Percentiles rank a stretch among this genome's conserved stretches.
These are phyloP conservation scores for Callyntrura sp. DNA, from an alignment of 2,888 invertebrate genomes.

Conservation along the genomic window DNA sequence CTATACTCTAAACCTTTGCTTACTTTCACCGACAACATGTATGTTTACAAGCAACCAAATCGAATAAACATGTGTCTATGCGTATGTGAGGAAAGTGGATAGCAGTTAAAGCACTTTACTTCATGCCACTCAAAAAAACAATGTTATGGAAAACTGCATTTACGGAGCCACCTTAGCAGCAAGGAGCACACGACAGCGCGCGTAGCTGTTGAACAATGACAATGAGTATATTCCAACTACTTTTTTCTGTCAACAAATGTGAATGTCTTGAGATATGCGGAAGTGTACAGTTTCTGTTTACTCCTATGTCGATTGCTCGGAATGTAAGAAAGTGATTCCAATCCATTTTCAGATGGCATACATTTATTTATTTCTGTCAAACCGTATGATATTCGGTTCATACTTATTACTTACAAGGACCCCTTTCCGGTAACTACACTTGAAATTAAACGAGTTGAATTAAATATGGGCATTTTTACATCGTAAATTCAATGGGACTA, in stretches of 20 bases:
- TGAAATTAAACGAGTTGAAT: too few relatives aligned
- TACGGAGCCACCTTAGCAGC: background rate
- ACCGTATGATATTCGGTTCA: background rate
- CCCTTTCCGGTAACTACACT: too few relatives aligned
- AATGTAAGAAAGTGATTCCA: conserved; percentile 45
- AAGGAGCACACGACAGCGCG: background rate
- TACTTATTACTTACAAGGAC: too few relatives aligned
- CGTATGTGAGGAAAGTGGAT: conserved; percentile 4
- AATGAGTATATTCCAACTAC: too few relatives aligned
- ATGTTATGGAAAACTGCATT: too few relatives aligned
- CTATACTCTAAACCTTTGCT: background rate
- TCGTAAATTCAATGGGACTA: too few relatives aligned
- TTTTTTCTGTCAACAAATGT: background rate
- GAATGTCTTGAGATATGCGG: conserved; percentile 46
- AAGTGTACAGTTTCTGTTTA: conserved; percentile 59
- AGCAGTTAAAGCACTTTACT: conserved; percentile 32
- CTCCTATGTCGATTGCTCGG: conserved; percentile 49
- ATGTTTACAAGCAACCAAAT: background rate
- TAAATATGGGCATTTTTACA: too few relatives aligned
- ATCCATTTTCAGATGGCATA: conserved; percentile 45
- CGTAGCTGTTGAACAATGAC: background rate
- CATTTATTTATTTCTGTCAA: conserved; percentile 28
- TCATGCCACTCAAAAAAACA: conserved; percentile 26
- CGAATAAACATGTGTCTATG: conserved; percentile 44
- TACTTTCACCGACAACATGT: conserved; percentile 46